These are phyloP conservation scores for Amiota mariae DNA, from an alignment of 2,888 invertebrate species.

Conservation along the genomic window DNA sequence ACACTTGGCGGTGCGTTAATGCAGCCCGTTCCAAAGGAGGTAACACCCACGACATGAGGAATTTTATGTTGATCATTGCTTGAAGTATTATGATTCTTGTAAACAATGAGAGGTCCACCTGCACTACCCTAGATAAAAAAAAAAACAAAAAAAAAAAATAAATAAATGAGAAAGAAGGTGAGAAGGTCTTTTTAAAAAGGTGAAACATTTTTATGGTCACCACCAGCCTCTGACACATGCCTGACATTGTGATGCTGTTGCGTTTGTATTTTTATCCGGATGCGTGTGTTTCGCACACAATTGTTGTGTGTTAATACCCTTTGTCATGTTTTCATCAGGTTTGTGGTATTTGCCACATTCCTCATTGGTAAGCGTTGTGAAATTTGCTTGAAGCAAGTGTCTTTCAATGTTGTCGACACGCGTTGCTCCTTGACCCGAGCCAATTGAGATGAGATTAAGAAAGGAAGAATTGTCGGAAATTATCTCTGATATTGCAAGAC, in stretches of 20 bases:
- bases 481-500: background rate
- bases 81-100: background rate
- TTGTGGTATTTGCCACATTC: background rate
- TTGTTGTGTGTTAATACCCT: slow-evolving; percentile 2
- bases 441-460: slow-evolving; percentile 12
- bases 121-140: background rate
- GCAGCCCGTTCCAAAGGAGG: slow-evolving; percentile 4
- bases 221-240: background rate
- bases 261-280: background rate
- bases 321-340: background rate
- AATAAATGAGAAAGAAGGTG: too few species aligned
- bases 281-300: slow-evolving; percentile 9
- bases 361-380: background rate
- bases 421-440: background rate
- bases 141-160: background rate
- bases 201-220: too few species aligned
- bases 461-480: background rate
- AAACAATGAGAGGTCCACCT: background rate
- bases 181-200: too few species aligned
- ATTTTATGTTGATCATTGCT: background rate
- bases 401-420: background rate
- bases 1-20: background rate
- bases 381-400: background rate
- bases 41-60: background rate
- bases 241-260: background rate